These are phyloP conservation scores for Pantherophis guttatus DNA, from an alignment of 2,113 vertebrate genomes.

Conservation along the genomic window DNA sequence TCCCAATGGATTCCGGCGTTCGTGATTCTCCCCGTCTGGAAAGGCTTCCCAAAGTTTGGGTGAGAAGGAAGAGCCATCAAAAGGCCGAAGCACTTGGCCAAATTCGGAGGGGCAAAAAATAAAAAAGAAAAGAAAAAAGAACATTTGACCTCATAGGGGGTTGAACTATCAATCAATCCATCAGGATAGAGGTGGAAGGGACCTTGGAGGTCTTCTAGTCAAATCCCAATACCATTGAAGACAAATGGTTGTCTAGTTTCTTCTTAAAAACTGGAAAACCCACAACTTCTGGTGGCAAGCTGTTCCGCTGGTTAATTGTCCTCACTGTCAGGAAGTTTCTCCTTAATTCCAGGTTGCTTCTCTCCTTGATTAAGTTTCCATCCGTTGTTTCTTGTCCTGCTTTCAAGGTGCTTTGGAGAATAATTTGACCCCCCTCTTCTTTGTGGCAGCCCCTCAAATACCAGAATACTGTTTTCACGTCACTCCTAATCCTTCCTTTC, in stretches of 20 bases:
- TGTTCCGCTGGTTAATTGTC: background rate
- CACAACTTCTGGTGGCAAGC: background rate
- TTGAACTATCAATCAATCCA: background rate
- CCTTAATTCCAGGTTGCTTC: background rate
- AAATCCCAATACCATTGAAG: fast-evolving
- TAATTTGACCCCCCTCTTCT: background rate
- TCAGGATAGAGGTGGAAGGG: background rate
- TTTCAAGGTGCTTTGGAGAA: background rate
- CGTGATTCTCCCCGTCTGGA: background rate
- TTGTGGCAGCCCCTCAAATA: background rate
- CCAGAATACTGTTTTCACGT: too few relatives aligned
- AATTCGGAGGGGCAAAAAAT: fast-evolving
- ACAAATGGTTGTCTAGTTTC: background rate
- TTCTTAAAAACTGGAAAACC: background rate
- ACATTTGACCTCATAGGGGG: background rate
- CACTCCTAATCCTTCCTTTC: too few relatives aligned
- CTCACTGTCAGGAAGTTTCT: background rate
- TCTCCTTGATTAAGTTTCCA: background rate
- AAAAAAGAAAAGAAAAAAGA: background rate
- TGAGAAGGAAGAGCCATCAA: background rate
- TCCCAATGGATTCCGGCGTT: background rate
- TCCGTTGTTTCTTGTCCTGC: fast-evolving
- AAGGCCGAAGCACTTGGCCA: background rate
- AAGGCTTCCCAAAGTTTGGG: background rate
- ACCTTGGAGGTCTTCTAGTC: background rate